Percentiles rank a stretch among this genome's conserved stretches.
Evolutionary conservation across 2,888 invertebrate species (phyloP).

Genomic region (Polyploca ridens): DNA sequence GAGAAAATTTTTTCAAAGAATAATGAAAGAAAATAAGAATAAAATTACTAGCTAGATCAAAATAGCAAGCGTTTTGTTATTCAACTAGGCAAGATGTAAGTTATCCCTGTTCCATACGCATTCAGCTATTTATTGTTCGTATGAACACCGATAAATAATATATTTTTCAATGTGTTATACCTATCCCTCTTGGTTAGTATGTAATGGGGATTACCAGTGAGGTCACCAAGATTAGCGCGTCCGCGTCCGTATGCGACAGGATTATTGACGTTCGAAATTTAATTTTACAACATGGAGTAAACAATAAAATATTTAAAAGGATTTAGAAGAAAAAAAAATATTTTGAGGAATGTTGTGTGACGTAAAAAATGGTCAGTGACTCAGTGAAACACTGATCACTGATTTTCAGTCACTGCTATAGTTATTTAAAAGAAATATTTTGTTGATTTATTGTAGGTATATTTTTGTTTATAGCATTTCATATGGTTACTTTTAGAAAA

Average conservation of each 20-base stretch:
- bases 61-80: not conserved
- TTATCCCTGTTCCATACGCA: not conserved
- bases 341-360: too few species aligned
- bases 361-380: too few species aligned
- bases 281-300: slow-evolving; percentile 49
- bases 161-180: not conserved
- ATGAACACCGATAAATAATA: slow-evolving; percentile 1
- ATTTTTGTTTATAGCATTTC: not conserved
- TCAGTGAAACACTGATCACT: too few species aligned
- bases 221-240: slow-evolving; percentile 25
- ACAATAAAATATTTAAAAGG: slow-evolving; percentile 13
- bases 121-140: not conserved
- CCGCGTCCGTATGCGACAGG: slow-evolving; percentile 14
- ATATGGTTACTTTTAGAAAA: not conserved
- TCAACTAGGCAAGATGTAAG: not conserved
- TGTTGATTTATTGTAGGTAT: slow-evolving; percentile 17
- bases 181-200: slow-evolving; percentile 5
- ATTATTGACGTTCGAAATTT: slow-evolving; percentile 30
- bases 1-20: too few species aligned
- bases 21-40: too few species aligned
- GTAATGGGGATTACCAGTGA: slow-evolving; percentile 16
- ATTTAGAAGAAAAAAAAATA: too few species aligned
- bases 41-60: not conserved
- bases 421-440: slow-evolving; percentile 23
- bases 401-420: too few species aligned